These are phyloP conservation scores for Rhinogobius similis DNA, from an alignment of 2,113 vertebrate genomes.

Conservation along the genomic window DNA sequence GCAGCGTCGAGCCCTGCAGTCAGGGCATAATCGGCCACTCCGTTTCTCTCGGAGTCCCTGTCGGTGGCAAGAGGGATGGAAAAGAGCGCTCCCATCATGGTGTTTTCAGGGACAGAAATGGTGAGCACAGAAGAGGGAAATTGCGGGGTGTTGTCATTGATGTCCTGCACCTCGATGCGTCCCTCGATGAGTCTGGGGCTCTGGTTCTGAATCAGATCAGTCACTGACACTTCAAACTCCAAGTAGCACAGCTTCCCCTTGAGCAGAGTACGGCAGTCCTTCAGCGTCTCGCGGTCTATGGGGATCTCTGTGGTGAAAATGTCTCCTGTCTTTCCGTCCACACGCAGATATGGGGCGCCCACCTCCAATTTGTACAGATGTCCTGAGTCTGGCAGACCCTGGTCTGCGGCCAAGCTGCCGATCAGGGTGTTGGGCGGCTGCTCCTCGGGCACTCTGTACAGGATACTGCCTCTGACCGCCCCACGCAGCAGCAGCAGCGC, in stretches of 20 bases:
- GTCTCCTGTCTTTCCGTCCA: slow-evolving; percentile 96
- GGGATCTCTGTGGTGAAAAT: slow-evolving; percentile 97
- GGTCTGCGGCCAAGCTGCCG: slow-evolving; percentile 92
- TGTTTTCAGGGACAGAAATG: slow-evolving; percentile 94
- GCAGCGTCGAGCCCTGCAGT: slow-evolving; percentile 87
- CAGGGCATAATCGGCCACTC: slow-evolving; percentile 92
- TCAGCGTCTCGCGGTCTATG: slow-evolving; percentile 92
- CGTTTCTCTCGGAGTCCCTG: slow-evolving; percentile 89
- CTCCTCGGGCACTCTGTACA: slow-evolving; percentile 92
- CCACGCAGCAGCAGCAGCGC: slow-evolving; percentile 66
- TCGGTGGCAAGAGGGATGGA: slow-evolving; percentile 92
- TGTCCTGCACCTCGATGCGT: slow-evolving; percentile 94
- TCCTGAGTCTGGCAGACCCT: slow-evolving; percentile 90
- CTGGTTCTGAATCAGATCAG: slow-evolving; percentile 87
- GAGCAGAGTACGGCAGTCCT: slow-evolving; percentile 86
- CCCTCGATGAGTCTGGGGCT: slow-evolving; percentile 93
- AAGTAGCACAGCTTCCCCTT: slow-evolving; percentile 89
- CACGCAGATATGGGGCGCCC: slow-evolving; percentile 91
- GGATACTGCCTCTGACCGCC: slow-evolving; percentile 68
- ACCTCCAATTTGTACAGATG: slow-evolving; percentile 98
- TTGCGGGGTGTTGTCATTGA: slow-evolving; percentile 98
- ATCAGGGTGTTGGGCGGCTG: slow-evolving; percentile 96
- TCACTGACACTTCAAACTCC: slow-evolving; percentile 98
- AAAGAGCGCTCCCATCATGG: slow-evolving; percentile 89
- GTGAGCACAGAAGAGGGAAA: slow-evolving; percentile 93